Evolutionary conservation across 1,140 invertebrate species (phyloP).

Genomic region (Archivesica marissinica): DNA sequence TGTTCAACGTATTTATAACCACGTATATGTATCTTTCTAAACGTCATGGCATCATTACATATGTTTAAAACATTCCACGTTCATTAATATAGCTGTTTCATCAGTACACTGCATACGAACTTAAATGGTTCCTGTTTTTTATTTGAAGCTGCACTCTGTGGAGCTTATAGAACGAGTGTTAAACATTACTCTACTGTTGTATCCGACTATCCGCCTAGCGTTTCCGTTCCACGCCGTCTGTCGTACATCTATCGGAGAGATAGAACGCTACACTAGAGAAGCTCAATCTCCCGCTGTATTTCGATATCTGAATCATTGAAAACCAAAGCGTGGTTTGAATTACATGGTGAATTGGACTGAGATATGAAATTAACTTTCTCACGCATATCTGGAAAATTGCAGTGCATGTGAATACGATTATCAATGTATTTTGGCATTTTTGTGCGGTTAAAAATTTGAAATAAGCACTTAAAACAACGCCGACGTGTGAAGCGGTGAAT

Average conservation of each 20-base stretch:
- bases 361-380: slow-evolving; percentile 22
- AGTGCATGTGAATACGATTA: slow-evolving; percentile 20
- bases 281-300: background rate
- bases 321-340: slow-evolving; percentile 11
- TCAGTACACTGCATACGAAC: too few species aligned
- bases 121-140: too few species aligned
- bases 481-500: background rate
- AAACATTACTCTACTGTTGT: too few species aligned
- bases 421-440: background rate
- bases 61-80: too few species aligned
- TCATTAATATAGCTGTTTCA: too few species aligned
- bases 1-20: too few species aligned
- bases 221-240: background rate
- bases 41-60: too few species aligned
- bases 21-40: too few species aligned
- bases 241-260: slow-evolving; percentile 3
- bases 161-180: too few species aligned
- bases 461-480: background rate
- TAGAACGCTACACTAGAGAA: background rate
- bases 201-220: background rate
- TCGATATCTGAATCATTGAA: background rate
- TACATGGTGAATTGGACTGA: background rate
- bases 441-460: slow-evolving; percentile 26
- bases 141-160: too few species aligned
- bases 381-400: background rate